These are phyloP conservation scores for Ectobius pallidus DNA, from an alignment of 2,888 invertebrate genomes.

Conservation along the genomic window DNA sequence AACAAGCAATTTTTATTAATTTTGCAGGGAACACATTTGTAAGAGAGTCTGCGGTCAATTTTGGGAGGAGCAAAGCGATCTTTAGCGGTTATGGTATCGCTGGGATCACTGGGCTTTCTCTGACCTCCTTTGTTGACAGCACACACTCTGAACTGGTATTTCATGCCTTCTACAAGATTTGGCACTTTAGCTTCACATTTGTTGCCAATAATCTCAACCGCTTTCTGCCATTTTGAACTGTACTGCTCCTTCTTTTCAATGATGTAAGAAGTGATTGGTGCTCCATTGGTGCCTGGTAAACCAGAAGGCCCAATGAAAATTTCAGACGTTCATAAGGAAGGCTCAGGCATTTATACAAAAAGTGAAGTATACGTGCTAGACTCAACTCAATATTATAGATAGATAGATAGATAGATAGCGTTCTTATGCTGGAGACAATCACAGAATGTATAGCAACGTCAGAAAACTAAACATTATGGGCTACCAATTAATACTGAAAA, in stretches of 20 bases:
- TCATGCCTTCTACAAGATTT: conserved; percentile 90
- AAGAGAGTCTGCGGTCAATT: too few relatives aligned
- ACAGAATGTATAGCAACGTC: too few relatives aligned
- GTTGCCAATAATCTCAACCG: conserved; percentile 84
- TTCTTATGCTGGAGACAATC: too few relatives aligned
- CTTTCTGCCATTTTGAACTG: conserved; percentile 90
- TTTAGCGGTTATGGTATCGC: conserved; percentile 83
- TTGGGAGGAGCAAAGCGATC: conserved; percentile 75
- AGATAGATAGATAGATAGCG: too few relatives aligned
- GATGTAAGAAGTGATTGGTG: conserved; percentile 91
- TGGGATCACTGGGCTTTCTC: conserved; percentile 80
- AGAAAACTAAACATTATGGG: too few relatives aligned
- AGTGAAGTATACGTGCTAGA: too few relatives aligned
- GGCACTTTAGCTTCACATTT: conserved; percentile 88
- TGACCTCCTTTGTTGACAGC: conserved; percentile 96
- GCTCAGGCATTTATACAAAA: too few relatives aligned
- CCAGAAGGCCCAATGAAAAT: conserved; percentile 92
- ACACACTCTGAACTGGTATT: conserved; percentile 93
- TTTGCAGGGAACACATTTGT: too few relatives aligned
- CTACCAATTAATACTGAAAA: too few relatives aligned
- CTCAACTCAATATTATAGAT: too few relatives aligned
- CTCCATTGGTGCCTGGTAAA: conserved; percentile 83
- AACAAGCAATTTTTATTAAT: too few relatives aligned
- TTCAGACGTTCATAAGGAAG: conserved; percentile 93
- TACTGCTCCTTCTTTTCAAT: conserved; percentile 92